Evolutionary conservation across 2,797 vertebrate genomes (phyloP), one percentile per base, ranked within the genome.

Genomic region (Myiothlypis coronata): DNA sequence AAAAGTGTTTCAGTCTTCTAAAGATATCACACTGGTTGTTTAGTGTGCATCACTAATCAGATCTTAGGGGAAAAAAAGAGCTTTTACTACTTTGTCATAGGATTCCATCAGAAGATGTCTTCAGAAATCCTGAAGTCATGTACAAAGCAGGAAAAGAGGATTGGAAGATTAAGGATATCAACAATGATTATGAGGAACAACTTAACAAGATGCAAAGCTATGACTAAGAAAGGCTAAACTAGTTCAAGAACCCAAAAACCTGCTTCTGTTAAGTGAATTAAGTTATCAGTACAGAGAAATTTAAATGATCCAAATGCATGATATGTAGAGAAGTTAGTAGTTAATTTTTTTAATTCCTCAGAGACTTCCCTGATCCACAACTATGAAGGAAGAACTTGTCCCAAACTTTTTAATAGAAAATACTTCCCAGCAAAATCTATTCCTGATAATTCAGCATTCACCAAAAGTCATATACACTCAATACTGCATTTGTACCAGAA

Each of bases 161-260:
- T 78, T 92, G 84, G 9, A 91, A 89, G 87, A 96, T 95, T 94
- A 95, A 78, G 50, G 18, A 53, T 83, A 95, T 88, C 39, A 78
- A 61, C 80, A 92, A 90, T 46, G 27, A 95, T 94, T 89, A 93
- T 6, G 23, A 88, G 53, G 69, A 87, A 87, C 83, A 92, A 83
- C 12, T 64, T 93, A 84, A 92, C 1, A 0, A 88, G 87, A 91
- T 94, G 63, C 46, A 91, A 89, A 85, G 32, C 84, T 80, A 68
- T 8, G 27, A 71, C 1, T 78, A 34, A 89, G 68, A 89, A 89
- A 77, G 65, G 71, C 80, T 93, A 77, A 95, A 92, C 50, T 44
- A 91, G 41, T 79, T 94, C 52, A 86, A 35, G 12, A 89, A 72
- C 28, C 46, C 24, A 49, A 83, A 95, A 89, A 41, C 3, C 44